Conservation (phyloP, 2,113 vertebrate genomes). For the Dromaius novaehollandiae region DNA sequence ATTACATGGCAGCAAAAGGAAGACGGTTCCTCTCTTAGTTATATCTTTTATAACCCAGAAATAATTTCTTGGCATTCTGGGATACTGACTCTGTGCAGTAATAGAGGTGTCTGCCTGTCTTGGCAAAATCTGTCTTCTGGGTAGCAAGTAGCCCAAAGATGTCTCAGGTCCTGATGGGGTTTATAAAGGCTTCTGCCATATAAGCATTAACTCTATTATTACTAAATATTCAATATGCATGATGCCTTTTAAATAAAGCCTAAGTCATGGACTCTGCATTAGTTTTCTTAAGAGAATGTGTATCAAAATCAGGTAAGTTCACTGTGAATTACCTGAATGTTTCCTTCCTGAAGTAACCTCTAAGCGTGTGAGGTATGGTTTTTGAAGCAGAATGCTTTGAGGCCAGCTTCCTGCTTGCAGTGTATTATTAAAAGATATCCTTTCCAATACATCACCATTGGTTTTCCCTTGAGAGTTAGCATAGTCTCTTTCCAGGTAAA, state of each 20-base stretch:
- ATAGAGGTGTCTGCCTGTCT: neutral
- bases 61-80: neutral
- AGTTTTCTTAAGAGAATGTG: neutral
- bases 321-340: neutral
- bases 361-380: neutral
- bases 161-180: neutral
- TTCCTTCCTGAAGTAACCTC: neutral
- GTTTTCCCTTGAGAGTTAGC: neutral
- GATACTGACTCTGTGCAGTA: neutral
- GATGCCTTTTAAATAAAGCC: neutral
- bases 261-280: neutral
- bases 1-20: neutral
- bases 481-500: neutral
- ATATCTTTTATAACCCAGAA: neutral
- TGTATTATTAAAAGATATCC: neutral
- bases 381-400: neutral
- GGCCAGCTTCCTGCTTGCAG: neutral
- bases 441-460: neutral
- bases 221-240: neutral
- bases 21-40: neutral
- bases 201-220: neutral
- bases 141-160: neutral
- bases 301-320: conserved; percentile 30
- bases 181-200: neutral
- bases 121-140: neutral